Percentiles rank a stretch among this genome's conserved stretches.
These are phyloP conservation scores for Spisula subtruncata DNA, from an alignment of 2,888 invertebrate species.

Conservation along the genomic window DNA sequence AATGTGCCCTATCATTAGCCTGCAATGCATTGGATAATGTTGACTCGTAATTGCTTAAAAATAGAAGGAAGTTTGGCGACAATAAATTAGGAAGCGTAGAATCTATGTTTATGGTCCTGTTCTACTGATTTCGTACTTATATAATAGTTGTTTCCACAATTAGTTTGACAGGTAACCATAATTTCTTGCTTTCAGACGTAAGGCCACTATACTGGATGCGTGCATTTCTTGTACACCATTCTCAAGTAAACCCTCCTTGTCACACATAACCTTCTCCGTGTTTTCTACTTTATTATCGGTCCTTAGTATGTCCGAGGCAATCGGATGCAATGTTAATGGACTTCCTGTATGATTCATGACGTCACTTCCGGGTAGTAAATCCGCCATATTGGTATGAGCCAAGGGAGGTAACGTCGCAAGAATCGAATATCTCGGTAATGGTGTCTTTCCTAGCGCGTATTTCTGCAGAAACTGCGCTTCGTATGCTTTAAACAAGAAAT, in stretches of 20 bases:
- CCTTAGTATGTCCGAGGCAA: background rate
- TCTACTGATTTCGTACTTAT: background rate
- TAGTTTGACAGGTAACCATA: background rate
- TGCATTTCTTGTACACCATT: constrained; percentile 13
- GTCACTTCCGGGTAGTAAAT: constrained; percentile 38
- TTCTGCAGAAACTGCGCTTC: constrained; percentile 78
- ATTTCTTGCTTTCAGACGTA: constrained; percentile 27
- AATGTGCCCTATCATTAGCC: no score
- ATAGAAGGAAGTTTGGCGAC: no score
- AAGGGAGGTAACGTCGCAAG: constrained; percentile 51
- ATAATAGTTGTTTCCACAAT: no score
- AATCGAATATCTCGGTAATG: constrained; percentile 49
- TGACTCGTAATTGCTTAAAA: no score
- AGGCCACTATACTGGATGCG: constrained; percentile 30
- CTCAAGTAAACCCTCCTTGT: constrained; percentile 16
- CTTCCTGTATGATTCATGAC: constrained; percentile 26
- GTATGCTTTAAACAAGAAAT: constrained; percentile 84
- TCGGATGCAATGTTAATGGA: constrained; percentile 6
- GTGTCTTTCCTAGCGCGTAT: constrained; percentile 41
- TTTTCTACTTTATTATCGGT: background rate
- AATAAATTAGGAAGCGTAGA: no score
- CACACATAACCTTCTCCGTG: background rate
- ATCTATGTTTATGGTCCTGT: no score
- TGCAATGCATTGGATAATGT: no score
- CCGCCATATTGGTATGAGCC: constrained; percentile 41